phyloP scores from a whole-genome alignment of 2,888 invertebrate species.

The Plagodis pulveraria region DNA sequence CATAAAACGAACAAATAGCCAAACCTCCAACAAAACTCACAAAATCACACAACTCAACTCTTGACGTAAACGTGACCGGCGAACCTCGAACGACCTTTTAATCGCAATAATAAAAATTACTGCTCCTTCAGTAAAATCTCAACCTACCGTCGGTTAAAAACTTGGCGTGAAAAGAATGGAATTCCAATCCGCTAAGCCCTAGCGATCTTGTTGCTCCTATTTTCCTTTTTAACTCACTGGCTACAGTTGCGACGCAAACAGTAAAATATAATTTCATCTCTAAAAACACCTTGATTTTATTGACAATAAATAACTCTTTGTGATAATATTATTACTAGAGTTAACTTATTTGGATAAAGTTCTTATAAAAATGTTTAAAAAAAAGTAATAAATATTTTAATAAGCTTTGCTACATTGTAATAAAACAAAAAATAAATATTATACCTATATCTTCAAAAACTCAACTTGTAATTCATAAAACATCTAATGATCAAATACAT shows the following conservation, averaged over 20 bases:
- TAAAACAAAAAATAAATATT: too few relatives aligned
- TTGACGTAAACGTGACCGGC: conserved; percentile 27
- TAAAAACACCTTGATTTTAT: too few relatives aligned
- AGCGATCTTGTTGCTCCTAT: conserved; percentile 56
- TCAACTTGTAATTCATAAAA: too few relatives aligned
- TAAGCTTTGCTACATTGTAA: too few relatives aligned
- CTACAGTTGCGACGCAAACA: conserved; percentile 33
- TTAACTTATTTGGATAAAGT: too few relatives aligned
- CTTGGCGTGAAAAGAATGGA: conserved; percentile 56
- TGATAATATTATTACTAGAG: too few relatives aligned
- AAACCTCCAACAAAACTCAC: not conserved
- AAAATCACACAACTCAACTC: conserved; percentile 1
- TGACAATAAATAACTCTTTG: too few relatives aligned
- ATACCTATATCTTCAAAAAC: too few relatives aligned
- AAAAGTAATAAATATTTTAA: too few relatives aligned
- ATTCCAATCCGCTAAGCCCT: conserved; percentile 61
- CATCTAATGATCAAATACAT: too few relatives aligned
- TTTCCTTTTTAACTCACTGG: conserved; percentile 55
- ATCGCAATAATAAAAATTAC: conserved; percentile 29
- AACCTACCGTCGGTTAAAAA: conserved; percentile 28
- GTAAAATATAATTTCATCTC: not conserved
- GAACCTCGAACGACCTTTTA: conserved; percentile 28
- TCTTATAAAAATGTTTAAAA: too few relatives aligned
- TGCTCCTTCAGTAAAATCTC: conserved; percentile 25
- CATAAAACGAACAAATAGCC: too few relatives aligned